Percentiles rank a stretch among this genome's conserved stretches.
phyloP scores from a whole-genome alignment of 2,888 invertebrate genomes.

The Nephrotoma appendiculata region DNA sequence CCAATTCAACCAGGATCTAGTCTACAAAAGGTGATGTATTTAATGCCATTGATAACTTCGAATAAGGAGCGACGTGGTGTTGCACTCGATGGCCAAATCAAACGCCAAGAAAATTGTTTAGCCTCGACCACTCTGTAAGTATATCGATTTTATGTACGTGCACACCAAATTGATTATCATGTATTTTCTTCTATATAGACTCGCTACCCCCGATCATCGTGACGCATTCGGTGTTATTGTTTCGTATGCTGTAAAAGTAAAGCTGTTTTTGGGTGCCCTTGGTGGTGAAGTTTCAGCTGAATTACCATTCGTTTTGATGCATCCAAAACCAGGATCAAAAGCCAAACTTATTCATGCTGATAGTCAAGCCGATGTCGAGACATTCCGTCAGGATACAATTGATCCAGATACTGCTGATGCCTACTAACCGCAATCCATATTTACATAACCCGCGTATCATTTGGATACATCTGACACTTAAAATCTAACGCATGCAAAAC shows the following conservation, averaged over 20 bases:
- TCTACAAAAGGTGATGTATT: slow-evolving; percentile 75
- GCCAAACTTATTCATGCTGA: slow-evolving; percentile 48
- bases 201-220: slow-evolving; percentile 64
- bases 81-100: slow-evolving; percentile 82
- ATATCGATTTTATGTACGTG: neutral
- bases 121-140: slow-evolving; percentile 85
- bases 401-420: slow-evolving; percentile 24
- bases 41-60: slow-evolving; percentile 60
- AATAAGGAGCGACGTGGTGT: slow-evolving; percentile 79
- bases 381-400: slow-evolving; percentile 55
- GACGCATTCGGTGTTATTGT: slow-evolving; percentile 93
- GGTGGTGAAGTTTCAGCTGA: slow-evolving; percentile 87
- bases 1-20: slow-evolving; percentile 32
- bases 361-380: slow-evolving; percentile 57
- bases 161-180: slow-evolving; percentile 3
- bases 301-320: slow-evolving; percentile 82
- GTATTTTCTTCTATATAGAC: slow-evolving; percentile 29
- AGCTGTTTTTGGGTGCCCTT: slow-evolving; percentile 81
- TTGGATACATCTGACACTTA: neutral
- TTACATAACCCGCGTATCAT: neutral
- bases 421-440: neutral
- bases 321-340: slow-evolving; percentile 50
- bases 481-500: neutral
- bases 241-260: slow-evolving; percentile 89
- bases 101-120: slow-evolving; percentile 66